phyloP scores from a whole-genome alignment of 2,888 invertebrate genomes.

The Hartigia nigra region DNA sequence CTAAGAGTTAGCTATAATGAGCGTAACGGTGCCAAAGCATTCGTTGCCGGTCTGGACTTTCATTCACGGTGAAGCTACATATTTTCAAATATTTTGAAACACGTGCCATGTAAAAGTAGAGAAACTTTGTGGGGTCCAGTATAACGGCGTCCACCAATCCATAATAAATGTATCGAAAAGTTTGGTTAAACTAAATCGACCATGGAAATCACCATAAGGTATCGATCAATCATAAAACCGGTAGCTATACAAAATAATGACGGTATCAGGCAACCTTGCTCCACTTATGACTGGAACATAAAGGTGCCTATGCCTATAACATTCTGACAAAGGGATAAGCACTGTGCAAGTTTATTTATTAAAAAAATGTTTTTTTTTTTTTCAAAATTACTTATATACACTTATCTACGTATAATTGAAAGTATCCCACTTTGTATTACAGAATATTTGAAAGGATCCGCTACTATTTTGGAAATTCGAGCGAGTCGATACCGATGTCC shows the following conservation, averaged over 20 bases:
- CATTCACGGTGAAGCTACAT: not conserved
- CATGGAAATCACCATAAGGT: not conserved
- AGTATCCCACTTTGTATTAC: conserved; percentile 56
- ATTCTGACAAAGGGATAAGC: not conserved
- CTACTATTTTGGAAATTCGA: conserved; percentile 87
- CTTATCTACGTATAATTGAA: not conserved
- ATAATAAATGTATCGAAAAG: not conserved
- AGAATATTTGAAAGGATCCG: conserved; percentile 90
- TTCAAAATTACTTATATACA: not conserved
- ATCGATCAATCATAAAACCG: conserved; percentile 6
- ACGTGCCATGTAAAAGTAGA: not conserved
- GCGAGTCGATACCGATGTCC: conserved; percentile 93
- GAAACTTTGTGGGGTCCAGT: not conserved
- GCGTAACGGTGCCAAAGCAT: not conserved
- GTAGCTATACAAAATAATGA: not conserved
- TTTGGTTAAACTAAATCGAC: not conserved
- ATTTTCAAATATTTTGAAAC: not conserved
- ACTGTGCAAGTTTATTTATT: not conserved
- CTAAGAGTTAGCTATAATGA: not conserved
- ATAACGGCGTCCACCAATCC: not conserved
- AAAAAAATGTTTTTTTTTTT: not conserved
- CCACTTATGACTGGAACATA: conserved; percentile 24
- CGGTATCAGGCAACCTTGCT: conserved; percentile 27
- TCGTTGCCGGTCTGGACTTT: not conserved
- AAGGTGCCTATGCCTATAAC: not conserved